These are phyloP conservation scores for Amphiprion clarkii DNA, from an alignment of 2,797 vertebrate species.

Conservation along the genomic window DNA sequence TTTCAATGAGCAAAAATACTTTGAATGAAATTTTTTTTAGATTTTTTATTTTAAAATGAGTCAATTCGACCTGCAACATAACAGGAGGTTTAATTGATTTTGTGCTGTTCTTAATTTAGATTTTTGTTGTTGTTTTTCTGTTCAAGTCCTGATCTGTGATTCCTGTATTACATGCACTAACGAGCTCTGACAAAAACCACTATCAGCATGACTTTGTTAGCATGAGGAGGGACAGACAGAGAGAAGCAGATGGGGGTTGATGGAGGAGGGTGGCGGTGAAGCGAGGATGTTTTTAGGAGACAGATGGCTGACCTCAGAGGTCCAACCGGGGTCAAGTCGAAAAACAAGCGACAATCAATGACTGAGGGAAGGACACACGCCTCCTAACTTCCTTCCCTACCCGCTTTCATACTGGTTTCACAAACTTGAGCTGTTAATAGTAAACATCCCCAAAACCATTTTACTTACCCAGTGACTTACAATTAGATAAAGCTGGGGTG, in stretches of 20 bases:
- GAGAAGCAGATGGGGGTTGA: slow-evolving; percentile 39
- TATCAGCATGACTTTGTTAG: slow-evolving; percentile 22
- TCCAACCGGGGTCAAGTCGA: slow-evolving; percentile 62
- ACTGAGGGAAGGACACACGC: slow-evolving; percentile 28
- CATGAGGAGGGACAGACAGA: background rate
- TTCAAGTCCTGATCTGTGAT: slow-evolving; percentile 9
- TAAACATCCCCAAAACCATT: background rate
- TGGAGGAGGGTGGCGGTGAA: background rate
- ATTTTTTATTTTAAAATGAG: no score
- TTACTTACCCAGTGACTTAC: background rate
- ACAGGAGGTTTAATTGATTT: slow-evolving; percentile 34
- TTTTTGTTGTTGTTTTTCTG: background rate
- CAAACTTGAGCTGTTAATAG: slow-evolving; percentile 1
- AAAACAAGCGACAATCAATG: slow-evolving; percentile 58
- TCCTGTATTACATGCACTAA: background rate
- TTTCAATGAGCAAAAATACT: no score
- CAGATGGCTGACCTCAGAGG: slow-evolving; percentile 73
- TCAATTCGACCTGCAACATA: no score
- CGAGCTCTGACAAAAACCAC: background rate
- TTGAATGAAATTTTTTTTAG: no score
- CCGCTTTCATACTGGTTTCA: slow-evolving; percentile 17
- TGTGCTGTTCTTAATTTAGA: slow-evolving; percentile 18
- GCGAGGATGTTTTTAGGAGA: slow-evolving; percentile 58
- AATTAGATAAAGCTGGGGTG: background rate
- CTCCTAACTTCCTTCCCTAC: slow-evolving; percentile 46